Conservation (phyloP, 1,140 invertebrate genomes). For the Drosophila littoralis region DNA sequence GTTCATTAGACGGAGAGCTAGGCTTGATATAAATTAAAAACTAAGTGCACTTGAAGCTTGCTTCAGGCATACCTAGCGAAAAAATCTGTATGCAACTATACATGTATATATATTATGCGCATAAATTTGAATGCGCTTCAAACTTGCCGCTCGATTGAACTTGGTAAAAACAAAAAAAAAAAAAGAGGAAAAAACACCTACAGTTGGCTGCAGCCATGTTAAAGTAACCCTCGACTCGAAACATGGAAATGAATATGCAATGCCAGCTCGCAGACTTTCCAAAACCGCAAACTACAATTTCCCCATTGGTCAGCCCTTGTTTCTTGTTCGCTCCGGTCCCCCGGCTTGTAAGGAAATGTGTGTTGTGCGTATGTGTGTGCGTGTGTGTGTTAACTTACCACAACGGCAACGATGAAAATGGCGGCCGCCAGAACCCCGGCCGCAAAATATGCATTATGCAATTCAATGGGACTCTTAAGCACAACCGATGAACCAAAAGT, state of each 20-base stretch:
- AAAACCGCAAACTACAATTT: constrained; percentile 73
- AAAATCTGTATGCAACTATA: too few species aligned
- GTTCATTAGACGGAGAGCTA: too few species aligned
- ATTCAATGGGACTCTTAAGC: constrained; percentile 84
- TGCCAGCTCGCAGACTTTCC: constrained; percentile 52
- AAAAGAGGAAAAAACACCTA: not conserved
- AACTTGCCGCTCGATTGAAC: constrained; percentile 44
- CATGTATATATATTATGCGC: constrained; percentile 20
- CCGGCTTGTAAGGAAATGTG: constrained; percentile 11
- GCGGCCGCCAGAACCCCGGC: constrained; percentile 89
- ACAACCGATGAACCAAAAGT: constrained; percentile 86
- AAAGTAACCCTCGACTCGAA: constrained; percentile 33
- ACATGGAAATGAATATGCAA: constrained; percentile 78
- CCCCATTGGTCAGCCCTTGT: constrained; percentile 48
- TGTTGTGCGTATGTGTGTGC: constrained; percentile 35
- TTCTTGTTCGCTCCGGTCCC: not conserved
- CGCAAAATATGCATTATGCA: constrained; percentile 90
- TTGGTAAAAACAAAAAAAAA: constrained; percentile 38
- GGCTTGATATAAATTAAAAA: too few species aligned
- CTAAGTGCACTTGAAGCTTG: too few species aligned
- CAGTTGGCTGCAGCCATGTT: constrained; percentile 34
- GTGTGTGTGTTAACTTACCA: constrained; percentile 85
- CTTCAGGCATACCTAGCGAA: too few species aligned
- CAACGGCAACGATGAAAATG: constrained; percentile 88
- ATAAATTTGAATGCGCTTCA: constrained; percentile 67